These are phyloP conservation scores for Megathymus violae DNA, from an alignment of 1,140 invertebrate genomes.

Conservation along the genomic window DNA sequence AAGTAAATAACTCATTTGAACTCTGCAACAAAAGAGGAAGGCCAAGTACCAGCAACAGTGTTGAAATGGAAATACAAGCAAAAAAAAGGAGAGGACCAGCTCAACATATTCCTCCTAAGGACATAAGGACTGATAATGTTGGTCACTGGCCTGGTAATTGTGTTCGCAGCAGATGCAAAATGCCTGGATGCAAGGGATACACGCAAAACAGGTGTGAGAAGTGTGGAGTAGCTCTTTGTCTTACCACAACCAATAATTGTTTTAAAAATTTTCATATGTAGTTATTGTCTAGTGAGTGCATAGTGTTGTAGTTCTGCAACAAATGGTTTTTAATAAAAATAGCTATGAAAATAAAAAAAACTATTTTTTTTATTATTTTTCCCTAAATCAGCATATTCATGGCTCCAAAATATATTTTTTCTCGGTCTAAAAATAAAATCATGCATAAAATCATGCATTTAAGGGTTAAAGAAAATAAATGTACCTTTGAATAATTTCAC, in stretches of 20 bases:
- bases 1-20: conserved; percentile 49
- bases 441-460: no score
- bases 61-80: conserved; percentile 50
- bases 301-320: conserved; percentile 53
- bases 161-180: conserved; percentile 52
- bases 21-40: conserved; percentile 54
- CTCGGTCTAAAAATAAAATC: conserved; percentile 50
- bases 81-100: conserved; percentile 52
- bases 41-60: conserved; percentile 46
- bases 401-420: conserved; percentile 56
- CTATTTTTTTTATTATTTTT: conserved; percentile 51
- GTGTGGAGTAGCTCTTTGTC: conserved; percentile 56
- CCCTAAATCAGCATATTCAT: conserved; percentile 54
- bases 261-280: conserved; percentile 56
- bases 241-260: conserved; percentile 55
- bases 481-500: no score
- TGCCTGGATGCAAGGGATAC: conserved; percentile 56
- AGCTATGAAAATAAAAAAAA: conserved; percentile 39
- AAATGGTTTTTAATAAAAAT: conserved; percentile 51
- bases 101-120: conserved; percentile 54
- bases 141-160: conserved; percentile 49
- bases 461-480: no score
- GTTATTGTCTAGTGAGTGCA: conserved; percentile 52
- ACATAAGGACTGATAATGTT: conserved; percentile 52
- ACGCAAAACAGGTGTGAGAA: conserved; percentile 54